These are phyloP conservation scores for Baccha elongata DNA, from an alignment of 2,888 invertebrate genomes.

Conservation along the genomic window DNA sequence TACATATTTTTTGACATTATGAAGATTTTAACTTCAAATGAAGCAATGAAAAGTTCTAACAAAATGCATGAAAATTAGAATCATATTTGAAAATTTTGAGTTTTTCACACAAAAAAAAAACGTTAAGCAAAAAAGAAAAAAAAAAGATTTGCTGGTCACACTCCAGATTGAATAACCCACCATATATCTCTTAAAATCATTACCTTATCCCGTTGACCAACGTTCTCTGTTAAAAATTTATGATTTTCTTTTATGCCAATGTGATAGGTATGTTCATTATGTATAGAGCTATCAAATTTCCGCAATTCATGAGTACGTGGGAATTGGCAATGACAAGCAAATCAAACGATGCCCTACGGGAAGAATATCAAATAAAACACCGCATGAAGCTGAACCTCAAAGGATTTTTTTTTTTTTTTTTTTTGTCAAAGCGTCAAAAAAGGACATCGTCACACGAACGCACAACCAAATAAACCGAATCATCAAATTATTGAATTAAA, in stretches of 20 bases:
- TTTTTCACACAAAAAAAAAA: too few relatives aligned
- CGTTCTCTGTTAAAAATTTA: background rate
- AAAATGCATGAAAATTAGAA: too few relatives aligned
- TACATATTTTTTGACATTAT: too few relatives aligned
- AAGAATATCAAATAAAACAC: constrained; percentile 37
- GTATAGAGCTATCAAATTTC: constrained; percentile 57
- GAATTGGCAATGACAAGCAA: constrained; percentile 67
- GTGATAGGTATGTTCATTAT: constrained; percentile 14
- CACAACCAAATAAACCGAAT: constrained; percentile 72
- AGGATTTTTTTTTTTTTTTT: background rate
- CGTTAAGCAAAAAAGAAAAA: too few relatives aligned
- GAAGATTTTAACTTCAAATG: too few relatives aligned
- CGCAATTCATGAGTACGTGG: constrained; percentile 60
- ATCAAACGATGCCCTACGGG: constrained; percentile 48
- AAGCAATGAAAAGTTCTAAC: too few relatives aligned
- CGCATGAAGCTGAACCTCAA: constrained; percentile 43
- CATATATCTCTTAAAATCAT: too few relatives aligned
- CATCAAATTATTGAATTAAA: constrained; percentile 74
- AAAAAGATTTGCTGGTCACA: too few relatives aligned
- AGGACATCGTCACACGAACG: constrained; percentile 67
- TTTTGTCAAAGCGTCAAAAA: constrained; percentile 41
- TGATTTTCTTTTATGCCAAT: constrained; percentile 56
- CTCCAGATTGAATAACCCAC: too few relatives aligned
- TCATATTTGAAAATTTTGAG: too few relatives aligned
- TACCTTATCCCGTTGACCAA: constrained; percentile 35